Percentiles rank a stretch among this genome's conserved stretches.
Evolutionary conservation across 1,140 invertebrate genomes (phyloP).

Genomic region (Leguminivora glycinivorella): DNA sequence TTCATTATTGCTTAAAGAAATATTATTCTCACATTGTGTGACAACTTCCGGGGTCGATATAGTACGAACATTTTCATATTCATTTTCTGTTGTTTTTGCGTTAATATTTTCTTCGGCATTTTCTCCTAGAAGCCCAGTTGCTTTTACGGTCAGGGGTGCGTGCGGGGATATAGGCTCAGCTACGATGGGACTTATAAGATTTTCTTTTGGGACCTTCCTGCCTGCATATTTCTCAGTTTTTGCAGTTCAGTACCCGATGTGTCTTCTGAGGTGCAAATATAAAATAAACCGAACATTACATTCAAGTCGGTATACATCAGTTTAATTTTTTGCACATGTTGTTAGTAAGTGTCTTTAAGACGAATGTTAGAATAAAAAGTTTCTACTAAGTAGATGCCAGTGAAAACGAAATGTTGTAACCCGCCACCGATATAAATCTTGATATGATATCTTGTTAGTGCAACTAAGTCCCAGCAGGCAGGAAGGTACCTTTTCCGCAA

Average conservation of each 20-base stretch:
- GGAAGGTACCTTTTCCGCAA: constrained; percentile 78
- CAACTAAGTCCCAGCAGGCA: constrained; percentile 76
- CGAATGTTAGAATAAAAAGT: constrained; percentile 57
- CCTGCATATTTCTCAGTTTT: constrained; percentile 72
- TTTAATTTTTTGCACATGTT: constrained; percentile 28
- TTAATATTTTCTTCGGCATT: constrained; percentile 33
- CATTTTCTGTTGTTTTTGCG: constrained; percentile 41
- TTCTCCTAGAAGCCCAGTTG: constrained; percentile 20
- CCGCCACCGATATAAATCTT: constrained; percentile 64
- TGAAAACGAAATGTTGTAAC: constrained; percentile 48
- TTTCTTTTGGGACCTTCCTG: constrained; percentile 74
- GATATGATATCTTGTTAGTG: constrained; percentile 64
- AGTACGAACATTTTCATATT: constrained; percentile 63
- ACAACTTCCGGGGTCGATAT: constrained; percentile 15
- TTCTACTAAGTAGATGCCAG: constrained; percentile 47
- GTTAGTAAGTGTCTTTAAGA: constrained; percentile 46
- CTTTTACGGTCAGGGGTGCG: constrained; percentile 50
- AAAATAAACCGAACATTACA: constrained; percentile 59
- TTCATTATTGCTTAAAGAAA: constrained; percentile 37
- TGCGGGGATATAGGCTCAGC: constrained; percentile 62
- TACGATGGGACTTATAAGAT: constrained; percentile 62
- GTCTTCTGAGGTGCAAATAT: constrained; percentile 77
- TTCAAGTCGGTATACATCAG: constrained; percentile 28
- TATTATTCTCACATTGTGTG: constrained; percentile 29
- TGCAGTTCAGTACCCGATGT: constrained; percentile 75